Evolutionary conservation across 2,113 vertebrate genomes (phyloP), one percentile per base, ranked within the genome.

Genomic region (Etia nguti): DNA sequence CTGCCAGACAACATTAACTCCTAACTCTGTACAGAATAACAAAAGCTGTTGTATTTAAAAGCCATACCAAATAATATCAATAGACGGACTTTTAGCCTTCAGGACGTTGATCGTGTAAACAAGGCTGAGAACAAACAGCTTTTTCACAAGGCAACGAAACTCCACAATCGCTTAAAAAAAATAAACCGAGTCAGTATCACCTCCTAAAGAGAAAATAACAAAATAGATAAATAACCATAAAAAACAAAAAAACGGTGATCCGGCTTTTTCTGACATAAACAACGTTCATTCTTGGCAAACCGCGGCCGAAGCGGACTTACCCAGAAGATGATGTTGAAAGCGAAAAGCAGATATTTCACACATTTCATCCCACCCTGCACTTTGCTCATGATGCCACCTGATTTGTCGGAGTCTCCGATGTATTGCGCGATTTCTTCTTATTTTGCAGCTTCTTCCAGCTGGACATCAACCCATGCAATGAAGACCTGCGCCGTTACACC

Each of bases 301-400:
- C 31, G 55, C 38, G 5, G n/a, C 11, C n/a, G 77, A 20, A 8
- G 57, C 56, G 24, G 80, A 94, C 95, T 98, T 93, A 99, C 98
- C 98, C 98, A 98, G 93, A 98, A 98, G 86, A 97, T 97, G 95
- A 98, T 97, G 96, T 98, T 99, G 97, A 99, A 98, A 18, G 97
- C 89, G 91, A 98, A 98, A 15, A 99, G 97, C 91, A 99, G 96
- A 94, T 98, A 98, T 97, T 99, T 99, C 93, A 98, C 95, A 92
- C 97, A 98, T 93, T 97, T 98, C 97, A 98, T 97, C 84, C 96
- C 96, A 24, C 97, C 97, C 89, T 96, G 96, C 70, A 97, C 97
- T 95, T 97, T 97, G 90, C 97, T 91, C 98, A 99, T 98, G 84
- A 52, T 94, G 92, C 2, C 90, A 6, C 82, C 85, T 54, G 89